A percentile compares a stretch with the other conserved stretches of the same genome.
phyloP scores from a whole-genome alignment of 1,140 invertebrate species.

The Bombus polaris region DNA sequence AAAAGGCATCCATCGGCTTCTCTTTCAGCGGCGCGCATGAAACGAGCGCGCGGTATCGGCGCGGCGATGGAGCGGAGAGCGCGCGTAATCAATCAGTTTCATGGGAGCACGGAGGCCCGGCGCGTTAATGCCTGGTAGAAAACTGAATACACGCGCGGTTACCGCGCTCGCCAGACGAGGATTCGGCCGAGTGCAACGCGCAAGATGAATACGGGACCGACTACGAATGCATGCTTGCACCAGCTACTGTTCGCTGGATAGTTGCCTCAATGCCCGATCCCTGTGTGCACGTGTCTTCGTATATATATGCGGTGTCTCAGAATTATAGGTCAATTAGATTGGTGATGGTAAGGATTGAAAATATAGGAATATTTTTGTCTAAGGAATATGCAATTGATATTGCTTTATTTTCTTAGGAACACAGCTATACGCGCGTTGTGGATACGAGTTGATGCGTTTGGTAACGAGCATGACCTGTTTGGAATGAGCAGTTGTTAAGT shows the following conservation, averaged over 20 bases:
- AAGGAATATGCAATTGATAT: too few relatives aligned
- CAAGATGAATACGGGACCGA: conserved; percentile 61
- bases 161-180: conserved; percentile 11
- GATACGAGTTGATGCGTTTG: too few relatives aligned
- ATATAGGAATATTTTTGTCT: too few relatives aligned
- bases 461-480: too few relatives aligned
- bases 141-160: conserved; percentile 47
- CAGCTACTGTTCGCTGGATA: neutral
- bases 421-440: neutral
- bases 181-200: conserved; percentile 62
- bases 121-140: conserved; percentile 56
- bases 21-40: conserved; percentile 68
- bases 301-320: neutral
- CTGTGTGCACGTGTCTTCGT: neutral
- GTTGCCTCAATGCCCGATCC: neutral
- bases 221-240: neutral
- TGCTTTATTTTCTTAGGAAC: too few relatives aligned
- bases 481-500: too few relatives aligned
- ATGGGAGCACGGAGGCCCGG: conserved; percentile 68
- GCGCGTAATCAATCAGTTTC: conserved; percentile 77
- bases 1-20: conserved; percentile 71
- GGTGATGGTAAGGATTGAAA: neutral
- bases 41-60: conserved; percentile 54
- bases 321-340: neutral
- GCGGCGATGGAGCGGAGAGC: conserved; percentile 59